Evolutionary conservation across 1,140 invertebrate species (phyloP).

Genomic region (Vanessa tameamea): DNA sequence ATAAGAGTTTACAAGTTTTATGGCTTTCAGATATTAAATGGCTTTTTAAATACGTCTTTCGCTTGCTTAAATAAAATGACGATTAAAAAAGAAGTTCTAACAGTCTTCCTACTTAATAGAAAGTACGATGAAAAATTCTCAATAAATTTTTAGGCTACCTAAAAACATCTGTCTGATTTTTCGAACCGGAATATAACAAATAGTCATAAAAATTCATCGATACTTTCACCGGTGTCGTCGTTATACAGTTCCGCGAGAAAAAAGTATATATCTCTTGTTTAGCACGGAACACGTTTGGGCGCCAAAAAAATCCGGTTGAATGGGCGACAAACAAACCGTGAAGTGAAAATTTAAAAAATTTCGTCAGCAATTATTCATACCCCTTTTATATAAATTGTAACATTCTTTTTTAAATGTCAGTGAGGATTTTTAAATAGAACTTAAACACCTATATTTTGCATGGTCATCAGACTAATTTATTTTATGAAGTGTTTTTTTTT

Average conservation of each 20-base stretch:
- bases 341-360: constrained; percentile 51
- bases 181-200: constrained; percentile 28
- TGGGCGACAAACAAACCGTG: constrained; percentile 46
- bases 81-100: neutral
- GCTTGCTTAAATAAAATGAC: no score
- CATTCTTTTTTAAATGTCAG: no score
- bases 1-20: constrained; percentile 9
- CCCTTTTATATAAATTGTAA: no score
- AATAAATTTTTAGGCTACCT: constrained; percentile 8
- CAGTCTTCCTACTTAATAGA: neutral
- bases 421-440: no score
- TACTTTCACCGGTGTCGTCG: constrained; percentile 32
- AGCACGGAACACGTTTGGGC: constrained; percentile 38
- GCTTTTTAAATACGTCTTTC: neutral
- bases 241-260: constrained; percentile 23
- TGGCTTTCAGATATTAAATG: constrained; percentile 1
- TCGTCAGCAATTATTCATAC: neutral
- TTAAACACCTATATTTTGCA: no score
- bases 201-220: constrained; percentile 31
- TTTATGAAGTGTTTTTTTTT: no score
- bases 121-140: neutral
- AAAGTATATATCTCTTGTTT: constrained; percentile 13
- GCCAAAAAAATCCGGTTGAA: constrained; percentile 43
- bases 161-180: constrained; percentile 21
- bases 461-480: no score